Conservation (phyloP, 1,140 invertebrate species). For the Heliconius hewitsoni region DNA sequence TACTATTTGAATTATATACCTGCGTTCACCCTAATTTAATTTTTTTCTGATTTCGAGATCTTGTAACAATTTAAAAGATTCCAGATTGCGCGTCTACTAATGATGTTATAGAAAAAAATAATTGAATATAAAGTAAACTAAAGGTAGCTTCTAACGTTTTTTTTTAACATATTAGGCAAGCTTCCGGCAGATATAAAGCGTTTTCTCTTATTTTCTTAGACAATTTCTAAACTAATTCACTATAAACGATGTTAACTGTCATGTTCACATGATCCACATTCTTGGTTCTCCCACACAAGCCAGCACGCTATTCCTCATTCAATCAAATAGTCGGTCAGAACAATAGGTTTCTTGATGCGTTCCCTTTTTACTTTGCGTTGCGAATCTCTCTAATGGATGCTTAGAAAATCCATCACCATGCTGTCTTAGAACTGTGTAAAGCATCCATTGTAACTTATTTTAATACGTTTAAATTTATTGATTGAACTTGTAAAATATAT, state of each 20-base stretch:
- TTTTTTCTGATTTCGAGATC: not conserved
- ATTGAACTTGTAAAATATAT: not conserved
- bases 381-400: slow-evolving; percentile 40
- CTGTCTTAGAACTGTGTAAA: not conserved
- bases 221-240: slow-evolving; percentile 29
- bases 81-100: not conserved
- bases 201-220: slow-evolving; percentile 20
- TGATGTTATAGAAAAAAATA: not conserved
- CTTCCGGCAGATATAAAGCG: slow-evolving; percentile 12
- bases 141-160: not conserved
- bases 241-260: slow-evolving; percentile 30
- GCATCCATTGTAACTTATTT: not conserved
- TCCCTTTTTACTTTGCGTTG: slow-evolving; percentile 49
- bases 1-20: slow-evolving; percentile 11
- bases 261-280: slow-evolving; percentile 70
- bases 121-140: not conserved
- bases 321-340: slow-evolving; percentile 59
- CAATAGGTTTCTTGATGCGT: slow-evolving; percentile 54
- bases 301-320: slow-evolving; percentile 45
- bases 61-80: not conserved
- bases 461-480: not conserved
- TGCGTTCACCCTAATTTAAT: slow-evolving; percentile 6
- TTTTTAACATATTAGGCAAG: not conserved
- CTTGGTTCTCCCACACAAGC: slow-evolving; percentile 60
- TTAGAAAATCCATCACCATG: not conserved